Evolutionary conservation across 1,140 invertebrate species (phyloP).

Genomic region (Pseudomyrmex pallidus): DNA sequence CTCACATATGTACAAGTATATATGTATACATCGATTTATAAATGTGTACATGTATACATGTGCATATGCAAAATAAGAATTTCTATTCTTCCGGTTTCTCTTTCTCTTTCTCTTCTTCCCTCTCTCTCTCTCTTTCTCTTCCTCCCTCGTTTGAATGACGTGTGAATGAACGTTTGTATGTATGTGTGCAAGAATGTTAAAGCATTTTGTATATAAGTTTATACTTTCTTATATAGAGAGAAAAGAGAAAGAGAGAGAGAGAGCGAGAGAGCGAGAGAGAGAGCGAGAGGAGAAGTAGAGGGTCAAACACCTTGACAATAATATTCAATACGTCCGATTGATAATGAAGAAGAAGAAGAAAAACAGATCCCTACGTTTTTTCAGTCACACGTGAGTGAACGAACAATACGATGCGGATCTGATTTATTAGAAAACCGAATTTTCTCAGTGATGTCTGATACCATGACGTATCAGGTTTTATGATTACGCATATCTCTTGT

Average conservation of each 20-base stretch:
- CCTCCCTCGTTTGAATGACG: constrained; percentile 1
- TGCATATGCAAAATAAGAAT: constrained; percentile 14
- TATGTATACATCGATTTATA: constrained; percentile 5
- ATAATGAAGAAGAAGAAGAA: too few relatives aligned
- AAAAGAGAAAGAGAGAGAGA: constrained; percentile 48
- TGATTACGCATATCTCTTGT: constrained; percentile 58
- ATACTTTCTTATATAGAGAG: constrained; percentile 57
- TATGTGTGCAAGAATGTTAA: constrained; percentile 44
- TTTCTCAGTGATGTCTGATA: constrained; percentile 73
- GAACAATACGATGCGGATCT: constrained; percentile 58
- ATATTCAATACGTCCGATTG: too few relatives aligned
- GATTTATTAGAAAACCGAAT: constrained; percentile 36
- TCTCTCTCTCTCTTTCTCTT: constrained; percentile 23
- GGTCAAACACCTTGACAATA: not conserved
- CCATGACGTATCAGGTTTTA: constrained; percentile 81
- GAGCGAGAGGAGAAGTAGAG: not conserved
- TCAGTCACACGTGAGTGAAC: not conserved
- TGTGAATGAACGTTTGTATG: constrained; percentile 44
- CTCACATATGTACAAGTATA: constrained; percentile 23
- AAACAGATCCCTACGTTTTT: too few relatives aligned
- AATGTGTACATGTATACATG: constrained; percentile 20
- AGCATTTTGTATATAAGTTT: constrained; percentile 69
- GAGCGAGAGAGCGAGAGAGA: constrained; percentile 37
- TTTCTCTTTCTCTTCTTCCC: constrained; percentile 46
- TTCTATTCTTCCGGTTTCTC: constrained; percentile 44